Base-by-base conservation (phyloP, 2,113 vertebrate genomes). In the Aleadryas rufinucha region DNA sequence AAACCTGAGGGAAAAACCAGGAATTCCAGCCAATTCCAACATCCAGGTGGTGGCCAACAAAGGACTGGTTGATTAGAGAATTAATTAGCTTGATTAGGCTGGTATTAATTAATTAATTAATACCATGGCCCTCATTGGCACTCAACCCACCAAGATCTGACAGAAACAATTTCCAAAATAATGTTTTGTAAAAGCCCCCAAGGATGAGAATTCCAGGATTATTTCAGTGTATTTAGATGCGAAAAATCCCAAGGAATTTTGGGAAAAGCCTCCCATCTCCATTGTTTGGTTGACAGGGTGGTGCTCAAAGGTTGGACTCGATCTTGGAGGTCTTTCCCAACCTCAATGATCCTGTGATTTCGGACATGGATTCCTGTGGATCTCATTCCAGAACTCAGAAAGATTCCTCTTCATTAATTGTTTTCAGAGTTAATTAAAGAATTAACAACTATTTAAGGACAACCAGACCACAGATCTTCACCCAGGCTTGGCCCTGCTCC, bases 1-100 rank as follows among this genome's bases (percentile, higher is more conserved):
- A 99, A 86, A 99, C 98, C 99, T 99, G 57, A 84, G 49, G 59
- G 33, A 9, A 61, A 84, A 65, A 24, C 13, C 49, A 10, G 49
- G n/a, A 74, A 84, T 72, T 72, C 27, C 49, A 22, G 41, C 14
- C 68, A 45, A 39, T 63, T 14, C 49, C 68, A 56, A 41, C 47
- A 22, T 2, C 9, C 33, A 15, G 19, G 8, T 7, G 4, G 5
- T 44, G 39, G 27, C 47, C 56, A 17, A 4, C 16, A 16, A 52
- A 44, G 45, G 4, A 2, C 10, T 7, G 1, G 33, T 21, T 27
- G 7, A 6, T 17, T 28, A 3, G 17, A 19, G 9, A 7, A 15
- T 59, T 53, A 37, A 71, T 44, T 44, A 13, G 16, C 2, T 33
- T 30, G 33, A 68, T 61, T 37, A 54, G 20, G 44, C 9, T 41